phyloP scores from a whole-genome alignment of 2,113 vertebrate genomes.

The Ictalurus furcatus region DNA sequence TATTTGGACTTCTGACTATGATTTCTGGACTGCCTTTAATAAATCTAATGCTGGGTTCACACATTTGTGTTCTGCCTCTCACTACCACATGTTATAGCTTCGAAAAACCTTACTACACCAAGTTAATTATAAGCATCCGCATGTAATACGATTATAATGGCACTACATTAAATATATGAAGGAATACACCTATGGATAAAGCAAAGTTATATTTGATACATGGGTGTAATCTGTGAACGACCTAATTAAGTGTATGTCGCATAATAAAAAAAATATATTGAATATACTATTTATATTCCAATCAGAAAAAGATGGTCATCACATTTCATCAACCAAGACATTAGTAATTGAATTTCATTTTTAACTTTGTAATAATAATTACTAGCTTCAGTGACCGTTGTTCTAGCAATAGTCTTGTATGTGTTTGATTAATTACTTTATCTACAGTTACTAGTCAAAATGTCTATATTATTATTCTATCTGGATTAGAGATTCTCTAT shows the following conservation, averaged over 20 bases:
- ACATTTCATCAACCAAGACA: constrained; percentile 45
- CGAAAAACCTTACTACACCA: background rate
- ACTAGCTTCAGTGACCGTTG: constrained; percentile 34
- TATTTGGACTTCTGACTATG: background rate
- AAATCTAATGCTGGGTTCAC: background rate
- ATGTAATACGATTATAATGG: background rate
- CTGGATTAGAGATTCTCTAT: constrained; percentile 45
- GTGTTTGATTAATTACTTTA: constrained; percentile 57
- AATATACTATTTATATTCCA: background rate
- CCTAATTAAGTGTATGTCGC: background rate
- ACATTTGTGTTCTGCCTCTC: background rate
- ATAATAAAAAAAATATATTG: background rate
- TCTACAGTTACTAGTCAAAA: constrained; percentile 55
- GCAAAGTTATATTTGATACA: background rate
- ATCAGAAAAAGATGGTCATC: constrained; percentile 42
- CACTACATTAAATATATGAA: background rate
- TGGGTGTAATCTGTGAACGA: background rate
- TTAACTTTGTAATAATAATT: constrained; percentile 57
- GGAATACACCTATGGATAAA: background rate
- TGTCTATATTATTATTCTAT: constrained; percentile 54
- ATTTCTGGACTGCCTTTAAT: background rate
- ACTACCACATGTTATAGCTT: background rate
- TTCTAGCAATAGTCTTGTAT: constrained; percentile 31
- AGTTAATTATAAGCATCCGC: background rate
- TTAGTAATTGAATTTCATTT: constrained; percentile 50